A percentile compares a stretch with the other conserved stretches of the same genome.
These are phyloP conservation scores for Botia kubotai DNA, from an alignment of 2,797 vertebrate genomes.

Conservation along the genomic window DNA sequence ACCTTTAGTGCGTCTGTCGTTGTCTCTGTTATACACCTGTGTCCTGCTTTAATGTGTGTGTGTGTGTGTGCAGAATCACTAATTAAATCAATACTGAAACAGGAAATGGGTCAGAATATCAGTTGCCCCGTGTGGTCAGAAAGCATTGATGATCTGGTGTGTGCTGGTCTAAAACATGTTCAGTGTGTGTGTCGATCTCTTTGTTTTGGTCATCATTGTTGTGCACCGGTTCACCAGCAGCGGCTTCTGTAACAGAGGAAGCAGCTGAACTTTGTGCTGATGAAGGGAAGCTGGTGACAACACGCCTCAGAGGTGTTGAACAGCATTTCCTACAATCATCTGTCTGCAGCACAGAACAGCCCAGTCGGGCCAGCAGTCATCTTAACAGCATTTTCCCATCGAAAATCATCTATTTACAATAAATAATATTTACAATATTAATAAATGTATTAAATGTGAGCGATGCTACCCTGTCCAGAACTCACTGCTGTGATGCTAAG, in stretches of 20 bases:
- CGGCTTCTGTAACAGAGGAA: slow-evolving; percentile 12
- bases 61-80: slow-evolving; percentile 30
- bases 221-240: not conserved
- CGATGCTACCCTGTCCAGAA: not conserved
- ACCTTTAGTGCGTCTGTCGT: slow-evolving; percentile 19
- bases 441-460: not conserved
- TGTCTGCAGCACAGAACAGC: not conserved
- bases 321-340: slow-evolving; percentile 23
- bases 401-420: too few species aligned
- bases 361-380: not conserved
- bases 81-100: slow-evolving; percentile 41
- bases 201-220: not conserved
- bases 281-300: slow-evolving; percentile 31
- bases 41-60: slow-evolving; percentile 4
- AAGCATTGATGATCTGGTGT: not conserved
- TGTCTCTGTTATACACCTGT: not conserved
- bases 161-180: not conserved
- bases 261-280: slow-evolving; percentile 19
- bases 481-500: not conserved
- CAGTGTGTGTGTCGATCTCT: not conserved
- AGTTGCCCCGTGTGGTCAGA: not conserved
- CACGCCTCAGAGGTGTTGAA: slow-evolving; percentile 36
- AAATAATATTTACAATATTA: not conserved
- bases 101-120: slow-evolving; percentile 25
- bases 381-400: not conserved